Evolutionary conservation across 2,888 invertebrate genomes (phyloP).

Genomic region (Calameuta filiformis): DNA sequence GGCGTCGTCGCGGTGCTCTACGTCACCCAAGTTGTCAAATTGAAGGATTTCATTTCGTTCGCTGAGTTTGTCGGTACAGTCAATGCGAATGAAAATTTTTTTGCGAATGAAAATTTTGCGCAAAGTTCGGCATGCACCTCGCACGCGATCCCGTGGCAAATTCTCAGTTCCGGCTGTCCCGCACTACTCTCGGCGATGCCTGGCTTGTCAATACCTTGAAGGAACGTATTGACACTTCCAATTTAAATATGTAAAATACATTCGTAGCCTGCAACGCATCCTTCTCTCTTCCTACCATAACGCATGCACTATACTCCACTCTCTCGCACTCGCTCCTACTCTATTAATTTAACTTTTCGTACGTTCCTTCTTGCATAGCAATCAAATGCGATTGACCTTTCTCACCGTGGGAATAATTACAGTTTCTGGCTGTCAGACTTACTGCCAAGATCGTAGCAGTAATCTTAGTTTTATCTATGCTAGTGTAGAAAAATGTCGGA

Average conservation of each 20-base stretch:
- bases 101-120: background rate
- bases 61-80: background rate
- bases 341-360: conserved; percentile 53
- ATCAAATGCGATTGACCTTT: conserved; percentile 37
- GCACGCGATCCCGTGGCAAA: background rate
- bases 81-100: background rate
- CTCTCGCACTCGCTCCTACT: conserved; percentile 20
- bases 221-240: conserved; percentile 57
- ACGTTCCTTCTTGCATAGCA: conserved; percentile 25
- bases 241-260: conserved; percentile 60
- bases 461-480: background rate
- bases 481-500: background rate
- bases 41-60: too few species aligned
- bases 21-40: background rate
- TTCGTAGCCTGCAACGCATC: conserved; percentile 40
- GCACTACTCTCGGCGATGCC: background rate
- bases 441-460: background rate
- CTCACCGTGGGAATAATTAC: conserved; percentile 8
- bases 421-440: background rate
- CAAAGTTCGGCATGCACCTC: background rate
- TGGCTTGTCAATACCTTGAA: conserved; percentile 40
- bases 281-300: conserved; percentile 15
- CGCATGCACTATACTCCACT: background rate
- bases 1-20: background rate
- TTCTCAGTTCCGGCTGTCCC: background rate